phyloP scores from a whole-genome alignment of 2,888 invertebrate genomes.

The Heterodera filipjevi region DNA sequence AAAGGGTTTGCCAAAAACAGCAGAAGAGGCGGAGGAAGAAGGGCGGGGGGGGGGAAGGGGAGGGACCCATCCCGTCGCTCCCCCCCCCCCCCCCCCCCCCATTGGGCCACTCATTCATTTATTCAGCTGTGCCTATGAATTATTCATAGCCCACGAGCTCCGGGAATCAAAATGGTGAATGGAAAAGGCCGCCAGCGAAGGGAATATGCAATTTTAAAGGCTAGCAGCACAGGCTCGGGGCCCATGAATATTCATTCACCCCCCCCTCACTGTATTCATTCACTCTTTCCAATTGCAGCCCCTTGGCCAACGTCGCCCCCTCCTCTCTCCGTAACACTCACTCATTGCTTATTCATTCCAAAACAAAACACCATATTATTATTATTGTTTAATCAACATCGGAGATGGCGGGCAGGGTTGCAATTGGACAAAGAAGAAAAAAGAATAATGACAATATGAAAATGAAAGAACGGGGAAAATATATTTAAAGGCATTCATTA shows the following conservation, averaged over 20 bases:
- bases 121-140: slow-evolving; percentile 13
- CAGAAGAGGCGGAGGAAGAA: not conserved
- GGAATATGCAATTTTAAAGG: slow-evolving; percentile 19
- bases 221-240: slow-evolving; percentile 8
- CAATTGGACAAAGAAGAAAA: not conserved
- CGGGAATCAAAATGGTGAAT: slow-evolving; percentile 20
- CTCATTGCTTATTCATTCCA: slow-evolving; percentile 7
- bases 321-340: not conserved
- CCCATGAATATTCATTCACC: slow-evolving; percentile 15
- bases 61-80: not conserved
- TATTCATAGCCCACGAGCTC: slow-evolving; percentile 15
- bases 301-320: not conserved
- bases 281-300: not conserved
- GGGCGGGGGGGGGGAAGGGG: not conserved
- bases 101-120: not conserved
- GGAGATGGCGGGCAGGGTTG: not conserved
- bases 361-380: not conserved
- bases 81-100: not conserved
- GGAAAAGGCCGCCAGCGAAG: slow-evolving; percentile 1
- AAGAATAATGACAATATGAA: not conserved
- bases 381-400: not conserved
- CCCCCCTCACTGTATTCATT: not conserved
- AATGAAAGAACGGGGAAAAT: not conserved
- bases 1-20: slow-evolving; percentile 9
- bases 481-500: too few species aligned